Percentiles rank a stretch among this genome's conserved stretches.
Evolutionary conservation across 2,797 vertebrate genomes (phyloP).

Genomic region (Salmo trutta): DNA sequence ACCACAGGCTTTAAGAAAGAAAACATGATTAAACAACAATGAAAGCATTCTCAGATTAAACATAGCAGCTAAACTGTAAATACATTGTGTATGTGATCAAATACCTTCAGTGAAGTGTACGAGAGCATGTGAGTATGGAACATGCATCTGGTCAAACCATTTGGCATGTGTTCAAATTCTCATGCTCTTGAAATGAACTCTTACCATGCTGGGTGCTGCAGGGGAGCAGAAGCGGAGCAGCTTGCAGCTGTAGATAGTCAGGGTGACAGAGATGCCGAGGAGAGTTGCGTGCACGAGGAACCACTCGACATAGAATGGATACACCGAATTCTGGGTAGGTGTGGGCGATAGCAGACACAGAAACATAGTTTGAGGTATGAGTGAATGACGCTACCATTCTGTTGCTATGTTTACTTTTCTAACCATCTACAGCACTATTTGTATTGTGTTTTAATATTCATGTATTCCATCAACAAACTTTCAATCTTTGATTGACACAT

Average conservation of each 20-base stretch:
- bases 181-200: conserved; percentile 4
- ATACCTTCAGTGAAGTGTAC: not conserved
- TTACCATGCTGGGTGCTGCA: conserved; percentile 60
- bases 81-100: not conserved
- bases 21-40: not conserved
- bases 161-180: not conserved
- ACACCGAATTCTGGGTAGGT: conserved; percentile 31
- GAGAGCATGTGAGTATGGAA: not conserved
- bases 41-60: not conserved
- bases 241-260: conserved; percentile 69
- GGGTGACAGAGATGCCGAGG: conserved; percentile 61
- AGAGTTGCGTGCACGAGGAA: conserved; percentile 44
- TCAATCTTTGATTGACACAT: not conserved
- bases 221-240: conserved; percentile 66
- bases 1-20: conserved; percentile 69
- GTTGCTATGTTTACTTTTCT: not conserved
- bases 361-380: not conserved
- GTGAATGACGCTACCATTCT: not conserved
- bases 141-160: not conserved
- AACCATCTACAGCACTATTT: too few relatives aligned
- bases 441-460: not conserved
- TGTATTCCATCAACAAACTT: not conserved
- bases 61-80: not conserved
- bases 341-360: not conserved
- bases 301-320: conserved; percentile 34